phyloP scores from a whole-genome alignment of 2,888 invertebrate genomes.

The Leptopilina drosophilae region DNA sequence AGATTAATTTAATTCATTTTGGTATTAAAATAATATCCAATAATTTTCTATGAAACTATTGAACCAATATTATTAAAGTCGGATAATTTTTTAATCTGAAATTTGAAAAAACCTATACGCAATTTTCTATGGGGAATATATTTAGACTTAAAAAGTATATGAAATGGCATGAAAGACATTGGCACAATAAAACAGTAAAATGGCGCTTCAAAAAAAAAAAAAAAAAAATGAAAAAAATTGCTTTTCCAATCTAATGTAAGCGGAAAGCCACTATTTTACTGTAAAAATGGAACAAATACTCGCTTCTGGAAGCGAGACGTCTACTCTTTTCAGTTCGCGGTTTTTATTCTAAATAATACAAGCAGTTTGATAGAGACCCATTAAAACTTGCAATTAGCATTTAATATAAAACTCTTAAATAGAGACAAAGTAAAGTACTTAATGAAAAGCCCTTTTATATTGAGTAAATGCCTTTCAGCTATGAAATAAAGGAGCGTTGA shows the following conservation, averaged over 20 bases:
- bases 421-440: constrained; percentile 74
- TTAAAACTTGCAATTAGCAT: constrained; percentile 76
- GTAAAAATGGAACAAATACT: constrained; percentile 64
- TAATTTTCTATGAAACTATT: too few relatives aligned
- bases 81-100: too few relatives aligned
- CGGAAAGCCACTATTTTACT: not conserved
- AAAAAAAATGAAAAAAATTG: constrained; percentile 9
- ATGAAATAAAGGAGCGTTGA: constrained; percentile 57
- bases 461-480: constrained; percentile 75
- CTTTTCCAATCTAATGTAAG: too few relatives aligned
- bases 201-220: constrained; percentile 22
- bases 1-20: too few relatives aligned
- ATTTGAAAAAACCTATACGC: too few relatives aligned
- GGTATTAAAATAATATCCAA: too few relatives aligned
- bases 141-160: too few relatives aligned
- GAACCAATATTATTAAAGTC: too few relatives aligned
- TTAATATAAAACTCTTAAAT: constrained; percentile 69
- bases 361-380: constrained; percentile 67
- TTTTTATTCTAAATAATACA: constrained; percentile 61
- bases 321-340: constrained; percentile 46
- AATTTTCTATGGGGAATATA: too few relatives aligned
- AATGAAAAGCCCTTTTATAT: constrained; percentile 76
- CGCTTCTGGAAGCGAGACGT: constrained; percentile 45
- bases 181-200: too few relatives aligned
- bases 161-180: too few relatives aligned